These are phyloP conservation scores for Ataeniobius toweri DNA, from an alignment of 2,797 vertebrate species.

Conservation along the genomic window DNA sequence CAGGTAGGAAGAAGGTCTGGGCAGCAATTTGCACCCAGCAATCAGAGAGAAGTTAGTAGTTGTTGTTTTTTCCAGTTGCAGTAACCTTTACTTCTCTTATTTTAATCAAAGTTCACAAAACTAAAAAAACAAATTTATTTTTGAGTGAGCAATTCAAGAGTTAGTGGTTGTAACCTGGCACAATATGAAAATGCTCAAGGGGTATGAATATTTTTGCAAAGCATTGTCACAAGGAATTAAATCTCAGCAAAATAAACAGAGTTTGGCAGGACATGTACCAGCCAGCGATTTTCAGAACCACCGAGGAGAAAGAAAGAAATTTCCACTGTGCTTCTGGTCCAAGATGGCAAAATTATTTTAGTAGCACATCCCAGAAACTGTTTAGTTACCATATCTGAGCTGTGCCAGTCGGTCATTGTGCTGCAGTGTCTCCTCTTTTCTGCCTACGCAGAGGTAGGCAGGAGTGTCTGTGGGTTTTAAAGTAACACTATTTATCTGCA, in stretches of 20 bases:
- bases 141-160: not conserved
- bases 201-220: not conserved
- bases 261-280: not conserved
- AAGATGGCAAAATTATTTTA: not conserved
- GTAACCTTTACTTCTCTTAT: not conserved
- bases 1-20: not conserved
- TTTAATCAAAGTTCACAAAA: not conserved
- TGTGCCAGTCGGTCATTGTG: not conserved
- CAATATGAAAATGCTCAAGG: not conserved
- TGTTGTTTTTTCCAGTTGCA: not conserved
- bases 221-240: not conserved
- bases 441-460: conserved; percentile 8
- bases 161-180: not conserved
- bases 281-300: not conserved
- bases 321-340: not conserved
- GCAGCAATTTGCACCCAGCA: not conserved
- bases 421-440: not conserved
- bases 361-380: not conserved
- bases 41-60: not conserved
- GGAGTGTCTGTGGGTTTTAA: not conserved
- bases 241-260: not conserved
- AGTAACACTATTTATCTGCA: not conserved
- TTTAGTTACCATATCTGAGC: not conserved
- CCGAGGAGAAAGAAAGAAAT: not conserved
- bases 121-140: not conserved